These are phyloP conservation scores for Tapera naevia DNA, from an alignment of 2,797 vertebrate genomes.

Conservation along the genomic window DNA sequence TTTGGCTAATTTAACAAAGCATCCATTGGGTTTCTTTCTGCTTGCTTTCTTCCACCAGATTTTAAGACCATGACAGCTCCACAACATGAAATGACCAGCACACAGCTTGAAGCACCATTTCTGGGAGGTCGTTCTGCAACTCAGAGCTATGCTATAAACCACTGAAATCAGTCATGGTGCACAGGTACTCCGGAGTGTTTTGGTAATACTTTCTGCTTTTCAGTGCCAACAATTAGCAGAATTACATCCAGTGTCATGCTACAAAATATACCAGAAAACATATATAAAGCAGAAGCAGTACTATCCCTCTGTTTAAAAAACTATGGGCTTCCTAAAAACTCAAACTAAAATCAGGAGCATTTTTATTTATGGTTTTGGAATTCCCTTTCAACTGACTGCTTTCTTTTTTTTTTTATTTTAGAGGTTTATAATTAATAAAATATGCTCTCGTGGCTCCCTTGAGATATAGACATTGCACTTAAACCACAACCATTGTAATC, in stretches of 20 bases:
- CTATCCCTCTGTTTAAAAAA: neutral
- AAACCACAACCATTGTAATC: neutral
- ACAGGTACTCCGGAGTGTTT: neutral
- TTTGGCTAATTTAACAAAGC: neutral
- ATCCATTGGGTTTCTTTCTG: neutral
- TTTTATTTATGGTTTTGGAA: neutral
- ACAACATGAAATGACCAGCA: accelerated
- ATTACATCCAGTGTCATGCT: neutral
- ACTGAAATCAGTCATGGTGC: neutral
- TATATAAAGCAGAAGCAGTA: neutral
- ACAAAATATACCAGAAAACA: neutral
- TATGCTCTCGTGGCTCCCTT: accelerated
- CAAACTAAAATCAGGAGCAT: neutral
- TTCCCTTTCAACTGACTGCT: neutral
- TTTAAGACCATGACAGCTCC: neutral
- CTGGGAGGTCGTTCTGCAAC: neutral
- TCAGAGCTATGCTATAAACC: neutral
- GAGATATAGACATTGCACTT: neutral
- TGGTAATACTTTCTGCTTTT: neutral
- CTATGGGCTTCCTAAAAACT: neutral
- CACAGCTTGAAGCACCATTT: neutral
- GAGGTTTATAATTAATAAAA: neutral
- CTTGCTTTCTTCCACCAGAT: neutral
- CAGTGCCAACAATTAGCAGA: neutral
- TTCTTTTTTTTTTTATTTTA: neutral